Conservation (phyloP, 2,797 vertebrate genomes). For the Setipinna tenuifilis region DNA sequence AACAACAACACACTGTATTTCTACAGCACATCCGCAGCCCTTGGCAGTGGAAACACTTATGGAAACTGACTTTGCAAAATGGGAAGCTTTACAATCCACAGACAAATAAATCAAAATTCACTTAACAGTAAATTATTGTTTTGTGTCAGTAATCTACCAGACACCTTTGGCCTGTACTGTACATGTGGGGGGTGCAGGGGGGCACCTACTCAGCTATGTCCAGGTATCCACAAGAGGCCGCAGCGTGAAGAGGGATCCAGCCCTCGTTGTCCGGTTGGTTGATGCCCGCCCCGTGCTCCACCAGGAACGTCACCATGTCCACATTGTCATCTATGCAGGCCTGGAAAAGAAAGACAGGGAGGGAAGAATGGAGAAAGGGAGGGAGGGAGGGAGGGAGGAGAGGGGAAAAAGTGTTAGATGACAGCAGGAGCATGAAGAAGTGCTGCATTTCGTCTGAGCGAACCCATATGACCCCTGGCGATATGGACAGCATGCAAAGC, state of each 20-base stretch:
- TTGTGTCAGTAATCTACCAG: no score
- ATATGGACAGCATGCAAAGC: neutral
- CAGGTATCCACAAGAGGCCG: conserved; percentile 97
- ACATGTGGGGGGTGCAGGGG: neutral
- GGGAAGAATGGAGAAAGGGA: conserved; percentile 20
- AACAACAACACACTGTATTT: no score
- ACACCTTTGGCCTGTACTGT: no score
- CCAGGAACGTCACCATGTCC: conserved; percentile 99
- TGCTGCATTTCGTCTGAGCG: neutral
- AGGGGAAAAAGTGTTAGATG: neutral
- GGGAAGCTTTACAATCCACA: no score
- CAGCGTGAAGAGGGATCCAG: conserved; percentile 98
- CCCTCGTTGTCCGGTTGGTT: conserved; percentile 99
- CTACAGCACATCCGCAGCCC: no score
- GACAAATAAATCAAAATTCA: no score
- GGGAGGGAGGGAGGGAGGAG: neutral
- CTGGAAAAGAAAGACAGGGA: conserved; percentile 61
- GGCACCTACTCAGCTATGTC: conserved; percentile 95
- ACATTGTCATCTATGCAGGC: conserved; percentile 99
- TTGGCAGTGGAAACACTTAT: no score
- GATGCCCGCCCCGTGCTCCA: conserved; percentile 96
- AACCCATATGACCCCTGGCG: conserved; percentile 11
- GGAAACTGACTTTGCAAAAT: no score
- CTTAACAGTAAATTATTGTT: no score
- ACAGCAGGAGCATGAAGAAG: neutral